Evolutionary conservation across 2,888 invertebrate genomes (phyloP).

Genomic region (Sabellastarte sp.): DNA sequence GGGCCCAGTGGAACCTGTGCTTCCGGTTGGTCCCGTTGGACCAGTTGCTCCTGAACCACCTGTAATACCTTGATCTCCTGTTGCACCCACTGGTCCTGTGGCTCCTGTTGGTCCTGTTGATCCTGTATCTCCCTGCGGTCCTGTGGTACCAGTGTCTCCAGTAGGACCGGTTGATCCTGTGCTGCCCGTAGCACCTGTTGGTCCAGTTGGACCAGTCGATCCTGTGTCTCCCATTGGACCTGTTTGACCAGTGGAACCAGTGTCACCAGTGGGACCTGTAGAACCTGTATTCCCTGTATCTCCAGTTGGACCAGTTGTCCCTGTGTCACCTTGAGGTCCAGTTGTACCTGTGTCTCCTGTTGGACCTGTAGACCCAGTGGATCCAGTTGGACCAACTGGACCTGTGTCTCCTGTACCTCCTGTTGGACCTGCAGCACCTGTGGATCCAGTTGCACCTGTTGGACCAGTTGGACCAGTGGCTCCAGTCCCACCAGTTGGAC

Average conservation of each 20-base stretch:
- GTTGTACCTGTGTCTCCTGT: background rate
- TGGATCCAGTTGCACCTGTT: constrained; percentile 2
- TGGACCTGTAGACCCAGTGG: constrained; percentile 7
- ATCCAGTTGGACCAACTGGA: constrained; percentile 6
- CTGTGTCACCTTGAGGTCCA: background rate
- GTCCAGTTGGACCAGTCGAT: background rate
- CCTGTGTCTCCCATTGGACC: constrained; percentile 3
- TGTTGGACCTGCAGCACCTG: constrained; percentile 10
- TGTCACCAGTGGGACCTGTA: background rate
- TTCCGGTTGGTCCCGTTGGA: background rate
- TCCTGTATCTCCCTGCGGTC: background rate
- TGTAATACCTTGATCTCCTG: background rate
- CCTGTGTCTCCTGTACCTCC: constrained; percentile 14
- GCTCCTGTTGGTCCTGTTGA: background rate
- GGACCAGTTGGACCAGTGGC: constrained; percentile 5
- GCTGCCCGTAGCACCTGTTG: background rate
- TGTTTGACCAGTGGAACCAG: background rate
- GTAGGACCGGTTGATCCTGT: constrained; percentile 5
- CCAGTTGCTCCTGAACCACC: background rate
- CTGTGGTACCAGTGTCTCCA: constrained; percentile 3
- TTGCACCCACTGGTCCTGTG: background rate
- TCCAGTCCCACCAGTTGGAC: constrained; percentile 4
- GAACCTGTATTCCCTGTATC: background rate
- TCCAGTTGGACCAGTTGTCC: background rate
- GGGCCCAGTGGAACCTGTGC: background rate